phyloP scores from a whole-genome alignment of 2,113 vertebrate species.

The Setophaga kirtlandii region DNA sequence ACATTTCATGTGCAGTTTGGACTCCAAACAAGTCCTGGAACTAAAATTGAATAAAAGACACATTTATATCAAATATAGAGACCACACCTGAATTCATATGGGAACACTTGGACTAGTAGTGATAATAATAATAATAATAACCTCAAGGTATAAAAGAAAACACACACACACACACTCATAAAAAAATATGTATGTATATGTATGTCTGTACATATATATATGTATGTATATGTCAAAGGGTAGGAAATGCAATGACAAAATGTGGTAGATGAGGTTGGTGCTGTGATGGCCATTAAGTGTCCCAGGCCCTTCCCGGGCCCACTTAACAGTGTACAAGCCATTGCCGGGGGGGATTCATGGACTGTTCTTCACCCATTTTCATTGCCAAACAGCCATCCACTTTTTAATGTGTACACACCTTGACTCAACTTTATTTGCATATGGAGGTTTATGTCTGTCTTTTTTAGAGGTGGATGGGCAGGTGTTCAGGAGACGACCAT shows the following conservation, averaged over 20 bases:
- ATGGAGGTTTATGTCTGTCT: slow-evolving; percentile 59
- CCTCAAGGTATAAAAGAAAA: slow-evolving; percentile 68
- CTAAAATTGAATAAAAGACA: slow-evolving; percentile 77
- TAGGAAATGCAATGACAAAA: slow-evolving; percentile 73
- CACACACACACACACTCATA: neutral
- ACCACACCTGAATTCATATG: slow-evolving; percentile 79
- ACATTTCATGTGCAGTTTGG: slow-evolving; percentile 73
- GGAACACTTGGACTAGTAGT: slow-evolving; percentile 77
- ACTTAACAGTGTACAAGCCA: slow-evolving; percentile 75
- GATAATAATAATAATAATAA: slow-evolving; percentile 70
- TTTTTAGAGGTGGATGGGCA: slow-evolving; percentile 55
- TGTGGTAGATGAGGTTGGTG: slow-evolving; percentile 66
- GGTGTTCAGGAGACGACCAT: slow-evolving; percentile 43
- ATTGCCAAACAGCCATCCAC: slow-evolving; percentile 61
- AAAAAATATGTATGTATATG: slow-evolving; percentile 49
- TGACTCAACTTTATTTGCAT: slow-evolving; percentile 55
- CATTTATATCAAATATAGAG: slow-evolving; percentile 78
- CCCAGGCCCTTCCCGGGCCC: slow-evolving; percentile 54
- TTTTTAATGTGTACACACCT: slow-evolving; percentile 47
- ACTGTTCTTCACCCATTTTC: slow-evolving; percentile 36
- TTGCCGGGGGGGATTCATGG: slow-evolving; percentile 45
- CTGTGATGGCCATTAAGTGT: slow-evolving; percentile 73
- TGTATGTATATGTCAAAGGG: slow-evolving; percentile 75
- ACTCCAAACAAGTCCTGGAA: slow-evolving; percentile 76
- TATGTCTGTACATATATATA: slow-evolving; percentile 66